Conservation (phyloP, 1,140 invertebrate species). For the Solen grandis region DNA sequence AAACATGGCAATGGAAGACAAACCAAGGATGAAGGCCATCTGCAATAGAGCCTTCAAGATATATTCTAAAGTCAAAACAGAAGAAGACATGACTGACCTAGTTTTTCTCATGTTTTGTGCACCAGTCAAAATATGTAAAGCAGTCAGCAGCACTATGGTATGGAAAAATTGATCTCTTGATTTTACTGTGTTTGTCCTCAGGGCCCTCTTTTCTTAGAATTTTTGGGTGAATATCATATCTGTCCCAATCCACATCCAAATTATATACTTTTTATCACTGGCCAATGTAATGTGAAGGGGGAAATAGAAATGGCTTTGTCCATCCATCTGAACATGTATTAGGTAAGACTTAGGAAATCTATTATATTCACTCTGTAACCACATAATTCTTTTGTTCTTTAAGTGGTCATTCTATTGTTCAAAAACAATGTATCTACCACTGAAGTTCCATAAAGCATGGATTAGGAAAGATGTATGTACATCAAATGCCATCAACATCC, state of each 20-base stretch:
- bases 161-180: not conserved
- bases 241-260: not conserved
- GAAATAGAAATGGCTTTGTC: not conserved
- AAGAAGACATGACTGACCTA: not conserved
- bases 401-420: too few species aligned
- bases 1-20: not conserved
- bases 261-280: not conserved
- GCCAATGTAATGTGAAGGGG: not conserved
- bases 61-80: not conserved
- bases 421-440: too few species aligned
- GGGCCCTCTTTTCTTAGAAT: not conserved
- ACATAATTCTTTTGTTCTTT: too few species aligned
- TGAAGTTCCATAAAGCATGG: too few species aligned
- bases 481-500: too few species aligned
- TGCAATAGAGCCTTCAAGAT: not conserved
- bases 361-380: too few species aligned
- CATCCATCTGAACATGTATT: too few species aligned
- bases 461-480: too few species aligned
- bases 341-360: too few species aligned
- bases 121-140: conserved; percentile 2
- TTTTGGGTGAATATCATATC: not conserved
- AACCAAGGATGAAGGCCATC: conserved; percentile 2
- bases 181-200: not conserved
- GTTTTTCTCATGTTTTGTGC: conserved; percentile 23
- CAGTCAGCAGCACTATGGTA: not conserved